phyloP scores from a whole-genome alignment of 2,888 invertebrate species.

The Campoletis raptor region DNA sequence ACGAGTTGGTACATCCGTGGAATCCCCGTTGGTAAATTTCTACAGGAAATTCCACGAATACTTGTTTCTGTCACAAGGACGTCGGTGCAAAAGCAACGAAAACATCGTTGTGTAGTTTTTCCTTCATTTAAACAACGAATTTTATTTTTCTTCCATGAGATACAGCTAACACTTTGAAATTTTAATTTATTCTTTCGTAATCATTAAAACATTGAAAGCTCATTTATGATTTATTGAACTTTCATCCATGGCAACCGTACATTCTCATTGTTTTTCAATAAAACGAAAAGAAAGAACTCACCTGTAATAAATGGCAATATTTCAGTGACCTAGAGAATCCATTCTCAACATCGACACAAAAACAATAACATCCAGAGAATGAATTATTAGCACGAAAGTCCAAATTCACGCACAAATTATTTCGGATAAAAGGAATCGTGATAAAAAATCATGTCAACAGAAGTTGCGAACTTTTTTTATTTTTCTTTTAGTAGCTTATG shows the following conservation, averaged over 20 bases:
- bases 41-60: conserved; percentile 58
- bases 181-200: not conserved
- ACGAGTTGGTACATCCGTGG: conserved; percentile 26
- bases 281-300: conserved; percentile 9
- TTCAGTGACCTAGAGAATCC: not conserved
- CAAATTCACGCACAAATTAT: not conserved
- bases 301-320: conserved; percentile 17
- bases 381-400: not conserved
- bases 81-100: conserved; percentile 53
- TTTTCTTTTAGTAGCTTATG: not conserved
- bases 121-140: not conserved
- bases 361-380: not conserved
- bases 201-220: not conserved
- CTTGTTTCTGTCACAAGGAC: conserved; percentile 49
- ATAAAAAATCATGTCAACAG: not conserved
- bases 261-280: not conserved
- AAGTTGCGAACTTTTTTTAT: not conserved
- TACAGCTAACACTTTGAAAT: not conserved
- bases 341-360: not conserved
- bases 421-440: not conserved
- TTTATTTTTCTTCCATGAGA: not conserved
- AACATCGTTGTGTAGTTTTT: conserved; percentile 19
- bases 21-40: conserved; percentile 42
- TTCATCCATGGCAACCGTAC: not conserved
- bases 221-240: not conserved